These are phyloP conservation scores for Cerceris ruficornis DNA, from an alignment of 2,888 invertebrate genomes.

Conservation along the genomic window DNA sequence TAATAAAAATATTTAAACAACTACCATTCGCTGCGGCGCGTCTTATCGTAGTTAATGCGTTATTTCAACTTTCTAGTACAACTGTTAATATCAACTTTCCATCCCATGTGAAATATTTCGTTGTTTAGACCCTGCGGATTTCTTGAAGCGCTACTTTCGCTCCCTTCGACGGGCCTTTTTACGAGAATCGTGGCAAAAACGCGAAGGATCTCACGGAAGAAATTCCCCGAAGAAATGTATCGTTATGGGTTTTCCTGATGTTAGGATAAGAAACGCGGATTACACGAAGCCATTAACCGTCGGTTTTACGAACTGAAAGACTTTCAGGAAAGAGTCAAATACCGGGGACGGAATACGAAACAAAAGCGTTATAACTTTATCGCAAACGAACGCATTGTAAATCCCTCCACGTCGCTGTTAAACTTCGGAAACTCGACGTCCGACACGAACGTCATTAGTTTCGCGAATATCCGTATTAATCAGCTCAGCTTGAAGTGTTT, in stretches of 20 bases:
- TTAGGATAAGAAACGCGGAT: slow-evolving; percentile 47
- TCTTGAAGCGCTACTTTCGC: too few species aligned
- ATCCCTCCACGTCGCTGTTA: slow-evolving; percentile 16
- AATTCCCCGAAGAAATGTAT: slow-evolving; percentile 16
- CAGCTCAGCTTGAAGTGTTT: neutral
- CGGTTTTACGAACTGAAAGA: slow-evolving; percentile 39
- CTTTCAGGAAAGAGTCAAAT: slow-evolving; percentile 3
- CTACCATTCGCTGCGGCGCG: too few species aligned
- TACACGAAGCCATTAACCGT: slow-evolving; percentile 32
- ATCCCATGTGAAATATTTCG: too few species aligned
- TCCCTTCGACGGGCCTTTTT: too few species aligned
- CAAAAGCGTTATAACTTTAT: slow-evolving; percentile 41
- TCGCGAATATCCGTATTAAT: neutral
- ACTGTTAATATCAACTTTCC: too few species aligned
- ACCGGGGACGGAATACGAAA: slow-evolving; percentile 18
- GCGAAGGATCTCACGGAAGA: too few species aligned
- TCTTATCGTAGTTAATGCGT: too few species aligned
- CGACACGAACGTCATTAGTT: slow-evolving; percentile 9
- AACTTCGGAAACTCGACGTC: slow-evolving; percentile 24
- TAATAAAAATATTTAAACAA: too few species aligned
- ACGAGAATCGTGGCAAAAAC: too few species aligned
- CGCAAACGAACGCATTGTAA: slow-evolving; percentile 36
- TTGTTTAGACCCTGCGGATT: too few species aligned
- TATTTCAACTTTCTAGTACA: too few species aligned
- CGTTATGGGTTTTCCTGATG: slow-evolving; percentile 47